These are phyloP conservation scores for Percina caprodes DNA, from an alignment of 2,113 vertebrate genomes.

Conservation along the genomic window DNA sequence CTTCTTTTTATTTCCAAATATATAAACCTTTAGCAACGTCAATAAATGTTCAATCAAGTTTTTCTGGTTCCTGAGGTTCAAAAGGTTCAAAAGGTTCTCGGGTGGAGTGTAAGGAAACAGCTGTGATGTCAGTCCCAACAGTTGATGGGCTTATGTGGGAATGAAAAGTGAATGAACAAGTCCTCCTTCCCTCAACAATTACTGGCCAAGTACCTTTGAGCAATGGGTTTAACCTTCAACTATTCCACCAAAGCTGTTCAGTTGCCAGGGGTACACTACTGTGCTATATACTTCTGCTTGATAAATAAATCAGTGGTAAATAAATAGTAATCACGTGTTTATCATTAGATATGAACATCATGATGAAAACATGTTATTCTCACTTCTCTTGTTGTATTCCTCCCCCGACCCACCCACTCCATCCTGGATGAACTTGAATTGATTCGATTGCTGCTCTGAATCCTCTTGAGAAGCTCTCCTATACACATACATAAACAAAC, in stretches of 20 bases:
- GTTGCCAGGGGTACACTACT: neutral
- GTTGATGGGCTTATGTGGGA: neutral
- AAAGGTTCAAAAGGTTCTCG: neutral
- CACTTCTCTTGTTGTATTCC: slow-evolving; percentile 2
- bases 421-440: slow-evolving; percentile 62
- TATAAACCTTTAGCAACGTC: neutral
- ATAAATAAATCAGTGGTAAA: neutral
- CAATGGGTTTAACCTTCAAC: slow-evolving; percentile 2
- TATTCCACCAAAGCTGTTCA: neutral
- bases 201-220: neutral
- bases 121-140: neutral
- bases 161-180: neutral
- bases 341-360: neutral
- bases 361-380: slow-evolving; percentile 8
- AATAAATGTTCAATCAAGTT: neutral
- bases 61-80: neutral
- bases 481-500: neutral
- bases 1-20: neutral
- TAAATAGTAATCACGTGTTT: neutral
- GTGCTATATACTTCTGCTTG: neutral
- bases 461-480: slow-evolving; percentile 45
- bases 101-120: neutral
- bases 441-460: slow-evolving; percentile 59
- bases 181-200: neutral
- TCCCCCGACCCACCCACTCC: slow-evolving; percentile 1